Evolutionary conservation across 2,113 vertebrate species (phyloP), one percentile per base, ranked within the genome.

Genomic region (Oncorhynchus masou): DNA sequence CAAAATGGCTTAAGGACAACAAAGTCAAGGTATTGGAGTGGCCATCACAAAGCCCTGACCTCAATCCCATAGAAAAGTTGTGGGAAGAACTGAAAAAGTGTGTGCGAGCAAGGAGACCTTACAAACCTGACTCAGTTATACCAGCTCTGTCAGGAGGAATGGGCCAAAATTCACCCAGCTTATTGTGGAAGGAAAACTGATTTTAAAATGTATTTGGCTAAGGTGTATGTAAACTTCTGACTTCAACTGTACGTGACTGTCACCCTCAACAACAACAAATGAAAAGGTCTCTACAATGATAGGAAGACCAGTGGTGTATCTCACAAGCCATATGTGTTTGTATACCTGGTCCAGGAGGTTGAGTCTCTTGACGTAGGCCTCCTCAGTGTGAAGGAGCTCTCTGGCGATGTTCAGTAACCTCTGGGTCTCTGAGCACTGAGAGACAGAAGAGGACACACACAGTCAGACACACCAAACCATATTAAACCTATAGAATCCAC

Each of bases 311-410:
- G 3, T 1, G 11, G 49, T 13, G 11, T 51, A 13, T 16, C 49
- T 51, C 11, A 16, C 49, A 51, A 16, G 1, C 49, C 11, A 15
- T 51, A 51, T n/a, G 20, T 64, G 74, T 60, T 16, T 29, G 29
- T 24, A 54, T 54, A 99, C 98, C 97, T 99, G 97, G 90, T 99
- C 97, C 74, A 99, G 92, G 71, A 99, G 95, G 91, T 99, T 94
- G 59, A 99, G 95, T 79, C 98, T 91, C 87, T 90, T 97, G 68
- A 99, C 95, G 2, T 99, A 99, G 0, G 98, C 96, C 86, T 98
- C 96, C 89, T 99, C 98, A 0, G 98, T 99, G 64, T 96, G 94
- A 81, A 99, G 96, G 48, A 99, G 95, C 78, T 99, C 97, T 74
- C 93, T 95, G 82, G 97, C 96, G 0, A 99, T 99, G 86, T 98